A percentile compares a stretch with the other conserved stretches of the same genome.
Evolutionary conservation across 2,113 vertebrate genomes (phyloP).

Genomic region (Brienomyrus longianalis): DNA sequence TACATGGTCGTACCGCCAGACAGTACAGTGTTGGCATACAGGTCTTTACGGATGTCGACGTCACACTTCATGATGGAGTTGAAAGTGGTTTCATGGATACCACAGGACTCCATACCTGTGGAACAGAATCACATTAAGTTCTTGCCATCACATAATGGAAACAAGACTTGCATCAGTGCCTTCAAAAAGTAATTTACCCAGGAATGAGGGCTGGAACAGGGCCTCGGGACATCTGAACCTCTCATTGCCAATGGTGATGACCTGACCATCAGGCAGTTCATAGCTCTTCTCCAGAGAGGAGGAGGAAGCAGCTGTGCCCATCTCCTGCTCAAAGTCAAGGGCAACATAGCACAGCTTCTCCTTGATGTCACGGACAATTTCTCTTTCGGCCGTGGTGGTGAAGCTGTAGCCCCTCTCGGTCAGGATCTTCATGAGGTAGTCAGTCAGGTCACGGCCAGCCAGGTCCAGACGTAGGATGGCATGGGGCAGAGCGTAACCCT

Average conservation of each 20-base stretch:
- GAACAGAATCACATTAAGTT: not conserved
- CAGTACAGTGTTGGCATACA: constrained; percentile 98
- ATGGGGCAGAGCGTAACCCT: constrained; percentile 94
- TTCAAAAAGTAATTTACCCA: constrained; percentile 65
- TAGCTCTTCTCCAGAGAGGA: constrained; percentile 99
- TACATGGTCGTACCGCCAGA: constrained; percentile 99
- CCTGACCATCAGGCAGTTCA: constrained; percentile 95
- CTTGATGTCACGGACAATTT: constrained; percentile 98
- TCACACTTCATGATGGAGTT: constrained; percentile 99
- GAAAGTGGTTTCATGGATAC: constrained; percentile 97
- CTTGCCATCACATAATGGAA: not conserved
- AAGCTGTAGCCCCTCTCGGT: constrained; percentile 97
- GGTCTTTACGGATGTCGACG: constrained; percentile 96
- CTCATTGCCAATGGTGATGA: constrained; percentile 98
- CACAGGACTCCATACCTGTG: constrained; percentile 94
- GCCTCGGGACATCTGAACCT: constrained; percentile 96
- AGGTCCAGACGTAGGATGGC: constrained; percentile 98
- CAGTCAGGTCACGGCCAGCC: constrained; percentile 98
- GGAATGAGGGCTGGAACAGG: constrained; percentile 97
- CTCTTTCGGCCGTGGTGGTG: constrained; percentile 96
- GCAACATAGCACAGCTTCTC: constrained; percentile 98
- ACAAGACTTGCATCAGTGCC: not conserved
- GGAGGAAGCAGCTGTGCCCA: constrained; percentile 91
- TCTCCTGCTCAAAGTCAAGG: constrained; percentile 98
- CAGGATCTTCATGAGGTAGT: constrained; percentile 99